Conservation (phyloP, 2,113 vertebrate species). For the Megaceryle maxima region DNA sequence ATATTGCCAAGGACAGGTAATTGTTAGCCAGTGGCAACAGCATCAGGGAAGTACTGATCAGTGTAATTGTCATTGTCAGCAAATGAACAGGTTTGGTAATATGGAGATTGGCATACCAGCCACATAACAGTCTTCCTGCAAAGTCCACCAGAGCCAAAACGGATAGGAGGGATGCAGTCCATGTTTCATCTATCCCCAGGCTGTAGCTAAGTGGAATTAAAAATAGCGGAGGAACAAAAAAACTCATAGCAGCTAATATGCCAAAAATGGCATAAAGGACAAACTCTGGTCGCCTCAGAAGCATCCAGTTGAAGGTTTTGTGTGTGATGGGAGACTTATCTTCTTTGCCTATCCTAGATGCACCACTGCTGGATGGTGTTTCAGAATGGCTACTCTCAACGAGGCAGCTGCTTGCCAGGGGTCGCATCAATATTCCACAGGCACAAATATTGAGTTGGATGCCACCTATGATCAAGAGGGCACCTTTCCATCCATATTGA, state of each 20-base stretch:
- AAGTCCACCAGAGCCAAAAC: constrained; percentile 74
- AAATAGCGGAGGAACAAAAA: constrained; percentile 77
- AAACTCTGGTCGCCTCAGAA: constrained; percentile 43
- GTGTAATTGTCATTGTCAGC: constrained; percentile 62
- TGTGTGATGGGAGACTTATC: not conserved
- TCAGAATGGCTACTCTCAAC: not conserved
- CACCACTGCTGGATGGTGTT: not conserved
- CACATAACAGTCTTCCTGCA: constrained; percentile 71
- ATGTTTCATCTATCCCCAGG: constrained; percentile 70
- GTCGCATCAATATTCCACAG: constrained; percentile 49
- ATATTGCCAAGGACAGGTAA: constrained; percentile 69
- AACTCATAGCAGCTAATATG: constrained; percentile 73
- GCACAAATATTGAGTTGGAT: constrained; percentile 61
- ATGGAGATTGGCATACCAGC: constrained; percentile 74
- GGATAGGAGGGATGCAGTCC: constrained; percentile 75
- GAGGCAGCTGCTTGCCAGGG: not conserved
- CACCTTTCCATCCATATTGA: constrained; percentile 54
- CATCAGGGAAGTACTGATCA: constrained; percentile 73
- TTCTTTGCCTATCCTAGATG: not conserved
- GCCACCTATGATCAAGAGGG: constrained; percentile 53
- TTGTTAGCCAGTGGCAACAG: constrained; percentile 71
- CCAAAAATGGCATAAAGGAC: constrained; percentile 76
- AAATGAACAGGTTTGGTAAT: constrained; percentile 76
- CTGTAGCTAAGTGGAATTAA: constrained; percentile 75
- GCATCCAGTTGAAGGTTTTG: constrained; percentile 42